phyloP scores from a whole-genome alignment of 2,888 invertebrate genomes.

The Hypena proboscidalis region DNA sequence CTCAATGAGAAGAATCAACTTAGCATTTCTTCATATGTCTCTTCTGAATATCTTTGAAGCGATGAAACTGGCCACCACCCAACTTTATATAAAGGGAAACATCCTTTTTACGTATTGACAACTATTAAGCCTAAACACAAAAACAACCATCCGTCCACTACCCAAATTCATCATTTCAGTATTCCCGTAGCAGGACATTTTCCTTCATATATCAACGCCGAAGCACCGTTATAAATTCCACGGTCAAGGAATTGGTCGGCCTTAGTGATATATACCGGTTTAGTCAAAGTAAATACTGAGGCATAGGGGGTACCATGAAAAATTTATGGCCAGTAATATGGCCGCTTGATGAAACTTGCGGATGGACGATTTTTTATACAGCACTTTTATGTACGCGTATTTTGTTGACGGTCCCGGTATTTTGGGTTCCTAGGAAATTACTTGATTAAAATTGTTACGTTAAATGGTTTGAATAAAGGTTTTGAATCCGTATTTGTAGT shows the following conservation, averaged over 20 bases:
- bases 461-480: no score
- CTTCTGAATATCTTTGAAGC: no score
- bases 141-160: no score
- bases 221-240: conserved; percentile 79
- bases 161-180: conserved; percentile 27
- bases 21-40: no score
- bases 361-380: conserved; percentile 48
- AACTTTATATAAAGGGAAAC: no score
- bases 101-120: no score
- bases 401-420: conserved; percentile 12
- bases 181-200: conserved; percentile 48
- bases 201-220: conserved; percentile 60
- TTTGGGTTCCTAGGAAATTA: no score
- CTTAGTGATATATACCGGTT: conserved; percentile 67
- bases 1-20: no score
- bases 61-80: no score
- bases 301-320: conserved; percentile 56
- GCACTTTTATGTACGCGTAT: conserved; percentile 46
- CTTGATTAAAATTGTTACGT: no score
- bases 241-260: conserved; percentile 81
- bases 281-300: conserved; percentile 68
- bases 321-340: conserved; percentile 77
- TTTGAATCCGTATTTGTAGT: no score
- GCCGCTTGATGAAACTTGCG: conserved; percentile 66
- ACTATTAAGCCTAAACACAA: no score